phyloP scores from a whole-genome alignment of 2,113 vertebrate genomes.

The Micromys minutus region DNA sequence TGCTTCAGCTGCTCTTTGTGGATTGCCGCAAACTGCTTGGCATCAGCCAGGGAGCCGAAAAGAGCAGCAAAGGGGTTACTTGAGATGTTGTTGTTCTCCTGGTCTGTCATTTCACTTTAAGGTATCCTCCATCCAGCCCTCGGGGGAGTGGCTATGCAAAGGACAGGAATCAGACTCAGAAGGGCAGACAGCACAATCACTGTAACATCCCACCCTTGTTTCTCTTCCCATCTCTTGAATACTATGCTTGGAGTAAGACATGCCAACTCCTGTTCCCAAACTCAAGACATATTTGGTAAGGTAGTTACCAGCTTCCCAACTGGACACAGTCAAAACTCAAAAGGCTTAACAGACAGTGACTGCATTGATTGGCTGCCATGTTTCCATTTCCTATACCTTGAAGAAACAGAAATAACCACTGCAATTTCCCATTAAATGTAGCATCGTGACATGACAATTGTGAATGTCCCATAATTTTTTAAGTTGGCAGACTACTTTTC shows the following conservation, averaged over 20 bases:
- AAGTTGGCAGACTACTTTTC: background rate
- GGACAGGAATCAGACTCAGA: conserved; percentile 52
- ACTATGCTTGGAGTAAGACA: background rate
- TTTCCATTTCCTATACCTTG: conserved; percentile 31
- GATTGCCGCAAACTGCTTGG: conserved; percentile 95
- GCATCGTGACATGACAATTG: background rate
- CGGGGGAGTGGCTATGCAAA: conserved; percentile 68
- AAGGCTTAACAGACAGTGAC: background rate
- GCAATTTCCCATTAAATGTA: background rate
- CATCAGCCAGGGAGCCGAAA: conserved; percentile 96
- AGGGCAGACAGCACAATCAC: background rate
- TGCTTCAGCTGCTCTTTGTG: conserved; percentile 90
- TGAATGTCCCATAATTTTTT: background rate
- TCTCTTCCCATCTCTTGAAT: background rate
- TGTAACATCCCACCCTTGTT: background rate
- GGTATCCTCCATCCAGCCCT: conserved; percentile 88
- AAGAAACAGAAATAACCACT: background rate
- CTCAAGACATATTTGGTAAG: conserved; percentile 52
- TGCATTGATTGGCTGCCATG: background rate
- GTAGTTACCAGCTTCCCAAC: conserved; percentile 26
- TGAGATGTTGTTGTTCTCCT: conserved; percentile 99
- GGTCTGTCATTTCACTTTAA: conserved; percentile 97
- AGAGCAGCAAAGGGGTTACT: conserved; percentile 98
- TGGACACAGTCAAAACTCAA: conserved; percentile 45
- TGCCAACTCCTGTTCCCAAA: conserved; percentile 29